Evolutionary conservation across 2,888 invertebrate species (phyloP).

Genomic region (Oscheius sp.): DNA sequence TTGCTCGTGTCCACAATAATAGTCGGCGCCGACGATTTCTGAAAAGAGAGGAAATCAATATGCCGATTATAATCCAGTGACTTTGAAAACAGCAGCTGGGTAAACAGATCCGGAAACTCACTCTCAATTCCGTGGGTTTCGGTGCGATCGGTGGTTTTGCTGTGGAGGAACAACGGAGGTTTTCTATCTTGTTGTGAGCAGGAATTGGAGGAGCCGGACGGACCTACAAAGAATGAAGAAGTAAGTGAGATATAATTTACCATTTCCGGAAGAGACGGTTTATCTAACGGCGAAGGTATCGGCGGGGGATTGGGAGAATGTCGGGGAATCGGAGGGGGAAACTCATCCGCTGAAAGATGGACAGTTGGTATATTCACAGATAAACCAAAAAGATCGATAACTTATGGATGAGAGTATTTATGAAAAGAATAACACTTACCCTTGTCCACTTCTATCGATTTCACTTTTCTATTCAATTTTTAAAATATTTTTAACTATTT

Average conservation of each 20-base stretch:
- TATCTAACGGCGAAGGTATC: background rate
- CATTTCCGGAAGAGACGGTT: background rate
- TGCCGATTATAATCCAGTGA: slow-evolving; percentile 17
- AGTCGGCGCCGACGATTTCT: slow-evolving; percentile 20
- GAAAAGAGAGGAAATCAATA: slow-evolving; percentile 9
- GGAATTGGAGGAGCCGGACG: background rate
- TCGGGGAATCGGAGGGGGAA: too few species aligned
- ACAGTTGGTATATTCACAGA: too few species aligned
- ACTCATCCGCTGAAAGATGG: too few species aligned
- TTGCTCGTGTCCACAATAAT: slow-evolving; percentile 1
- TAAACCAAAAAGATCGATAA: too few species aligned
- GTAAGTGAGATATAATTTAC: background rate
- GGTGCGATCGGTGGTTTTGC: slow-evolving; percentile 13
- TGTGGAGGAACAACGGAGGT: background rate
- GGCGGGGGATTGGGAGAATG: background rate
- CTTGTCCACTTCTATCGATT: too few species aligned
- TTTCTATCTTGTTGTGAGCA: background rate
- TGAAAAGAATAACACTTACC: too few species aligned
- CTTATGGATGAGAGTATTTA: too few species aligned
- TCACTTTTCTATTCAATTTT: background rate
- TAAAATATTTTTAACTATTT: background rate
- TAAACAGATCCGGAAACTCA: slow-evolving; percentile 1
- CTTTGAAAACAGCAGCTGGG: slow-evolving; percentile 2
- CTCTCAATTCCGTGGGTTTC: slow-evolving; percentile 3
- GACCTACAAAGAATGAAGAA: background rate